Conservation (phyloP, 2,113 vertebrate genomes). For the Heterocephalus glaber region DNA sequence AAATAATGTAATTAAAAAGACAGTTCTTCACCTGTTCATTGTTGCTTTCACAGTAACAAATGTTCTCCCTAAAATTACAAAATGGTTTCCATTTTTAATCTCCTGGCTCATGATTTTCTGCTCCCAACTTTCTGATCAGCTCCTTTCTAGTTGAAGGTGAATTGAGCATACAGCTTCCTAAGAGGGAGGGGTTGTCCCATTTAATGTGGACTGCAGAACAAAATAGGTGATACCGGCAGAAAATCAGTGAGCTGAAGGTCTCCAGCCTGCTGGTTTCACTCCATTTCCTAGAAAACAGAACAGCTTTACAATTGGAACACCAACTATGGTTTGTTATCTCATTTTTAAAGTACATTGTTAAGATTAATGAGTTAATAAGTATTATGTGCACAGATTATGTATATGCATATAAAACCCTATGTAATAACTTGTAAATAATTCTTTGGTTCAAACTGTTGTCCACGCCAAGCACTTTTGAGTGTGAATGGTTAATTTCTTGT, state of each 20-base stretch:
- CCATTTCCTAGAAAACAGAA: neutral
- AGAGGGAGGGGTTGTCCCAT: accelerated
- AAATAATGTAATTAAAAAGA: conserved; percentile 72
- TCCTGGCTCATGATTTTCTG: neutral
- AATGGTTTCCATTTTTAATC: conserved; percentile 32
- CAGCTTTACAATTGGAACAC: accelerated
- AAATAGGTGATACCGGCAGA: accelerated
- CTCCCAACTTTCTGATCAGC: neutral
- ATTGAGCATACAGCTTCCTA: neutral
- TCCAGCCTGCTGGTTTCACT: neutral
- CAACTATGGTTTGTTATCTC: accelerated
- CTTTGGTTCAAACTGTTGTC: accelerated
- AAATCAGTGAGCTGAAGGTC: accelerated
- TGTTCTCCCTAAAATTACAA: conserved; percentile 51
- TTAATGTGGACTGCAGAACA: accelerated
- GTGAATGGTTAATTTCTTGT: accelerated
- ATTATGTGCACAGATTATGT: neutral
- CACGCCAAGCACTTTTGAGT: accelerated
- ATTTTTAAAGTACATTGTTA: neutral
- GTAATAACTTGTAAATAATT: neutral
- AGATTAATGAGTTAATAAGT: neutral
- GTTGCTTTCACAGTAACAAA: neutral
- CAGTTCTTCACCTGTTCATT: conserved; percentile 26
- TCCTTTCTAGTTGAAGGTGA: neutral
- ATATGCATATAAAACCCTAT: neutral